Conservation (phyloP, 30 jellyfish, hydroid and myxozoan genomes). For the Turritopsis dohrnii region DNA sequence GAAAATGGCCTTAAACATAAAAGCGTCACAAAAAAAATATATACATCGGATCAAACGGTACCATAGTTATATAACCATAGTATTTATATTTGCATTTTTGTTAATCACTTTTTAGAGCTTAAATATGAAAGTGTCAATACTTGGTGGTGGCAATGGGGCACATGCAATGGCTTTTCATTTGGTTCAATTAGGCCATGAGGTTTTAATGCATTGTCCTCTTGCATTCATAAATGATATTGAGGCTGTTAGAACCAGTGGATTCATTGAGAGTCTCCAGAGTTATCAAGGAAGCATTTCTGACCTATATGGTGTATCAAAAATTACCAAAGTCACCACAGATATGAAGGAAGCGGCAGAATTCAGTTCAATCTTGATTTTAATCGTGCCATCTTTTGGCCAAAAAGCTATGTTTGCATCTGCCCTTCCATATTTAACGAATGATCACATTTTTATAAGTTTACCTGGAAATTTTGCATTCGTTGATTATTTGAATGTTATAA, state of each 20-base stretch:
- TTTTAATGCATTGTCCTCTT: background rate
- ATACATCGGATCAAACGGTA: too few relatives aligned
- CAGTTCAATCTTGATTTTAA: background rate
- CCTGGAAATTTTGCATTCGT: constrained; percentile 18
- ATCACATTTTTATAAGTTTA: background rate
- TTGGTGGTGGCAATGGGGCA: constrained; percentile 12
- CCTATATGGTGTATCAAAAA: background rate
- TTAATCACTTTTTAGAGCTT: too few relatives aligned
- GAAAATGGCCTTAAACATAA: too few relatives aligned
- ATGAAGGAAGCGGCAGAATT: background rate
- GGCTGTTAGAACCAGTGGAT: background rate
- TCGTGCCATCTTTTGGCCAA: constrained; percentile 21
- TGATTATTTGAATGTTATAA: background rate
- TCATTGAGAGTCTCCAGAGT: background rate
- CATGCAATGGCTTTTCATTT: constrained; percentile 19
- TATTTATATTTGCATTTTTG: too few relatives aligned
- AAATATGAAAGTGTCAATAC: constrained; percentile 12
- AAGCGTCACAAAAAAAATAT: too few relatives aligned
- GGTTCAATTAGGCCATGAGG: constrained; percentile 10
- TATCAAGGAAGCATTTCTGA: background rate
- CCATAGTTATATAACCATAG: too few relatives aligned
- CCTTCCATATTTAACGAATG: background rate
- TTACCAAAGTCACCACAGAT: background rate
- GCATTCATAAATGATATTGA: background rate
- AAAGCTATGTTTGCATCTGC: background rate